Base-by-base conservation (phyloP, 2,113 vertebrate genomes). In the Cichladusa arquata region DNA sequence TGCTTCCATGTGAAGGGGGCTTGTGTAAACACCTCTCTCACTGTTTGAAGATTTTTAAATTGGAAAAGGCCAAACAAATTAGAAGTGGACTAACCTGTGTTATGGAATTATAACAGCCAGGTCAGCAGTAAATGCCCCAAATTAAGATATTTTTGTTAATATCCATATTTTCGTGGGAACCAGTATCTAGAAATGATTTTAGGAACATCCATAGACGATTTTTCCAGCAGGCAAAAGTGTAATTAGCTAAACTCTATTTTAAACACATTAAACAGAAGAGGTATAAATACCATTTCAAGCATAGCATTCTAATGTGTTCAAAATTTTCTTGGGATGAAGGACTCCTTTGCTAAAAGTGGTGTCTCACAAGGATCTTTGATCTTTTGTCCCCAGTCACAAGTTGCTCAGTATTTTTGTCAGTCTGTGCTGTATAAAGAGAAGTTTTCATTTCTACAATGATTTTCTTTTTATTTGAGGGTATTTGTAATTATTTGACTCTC, bases 191-290 rank as follows among this genome's bases (percentile, higher is more conserved):
- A 92, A 94, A 96, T 95, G 47, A 90, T 93, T 95, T 81, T 78
- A 93, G 56, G 13, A 95, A 92, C 19, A 90, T 56, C 36, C 40
- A 94, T 88, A 93, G 88, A 94, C 95, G 66, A 88, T 90, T 96
- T 96, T 72, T 73, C 65, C 65, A 93, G 78, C 36, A 96, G 93
- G 93, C 28, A 96, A 38, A 97, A 94, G 54, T 86, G 14, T 92
- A 96, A 94, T 91, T 87, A 85, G 20, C 61, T 89, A 81, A 96
- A 90, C 54, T 72, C 53, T 69, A 69, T 60, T 80, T 95, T 88
- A 80, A 94, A 65, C n/a, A 74, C 60, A 48, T 70, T 71, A 61
- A 78, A 73, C 58, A 81, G 40, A 23, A 81, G 53, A 69, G 8
- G 29, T 60, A 28, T 12, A 74, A 87, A 65, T 79, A 74, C 4